A percentile compares a stretch with the other conserved stretches of the same genome.
phyloP scores from a whole-genome alignment of 2,888 invertebrate species.

The Phlogophora meticulosa region DNA sequence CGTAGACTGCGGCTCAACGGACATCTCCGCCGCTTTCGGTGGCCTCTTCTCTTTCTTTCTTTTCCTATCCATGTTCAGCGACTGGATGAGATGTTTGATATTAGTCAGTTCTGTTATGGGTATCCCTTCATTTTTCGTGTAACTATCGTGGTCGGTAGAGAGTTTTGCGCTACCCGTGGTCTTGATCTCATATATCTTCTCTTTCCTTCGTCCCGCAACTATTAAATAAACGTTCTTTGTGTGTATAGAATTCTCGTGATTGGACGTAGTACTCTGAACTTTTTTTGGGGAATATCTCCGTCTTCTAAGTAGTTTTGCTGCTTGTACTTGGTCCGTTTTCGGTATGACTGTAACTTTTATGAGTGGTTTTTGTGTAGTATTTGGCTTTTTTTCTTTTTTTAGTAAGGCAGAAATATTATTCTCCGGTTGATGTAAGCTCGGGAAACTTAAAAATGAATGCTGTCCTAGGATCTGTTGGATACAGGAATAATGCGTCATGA shows the following conservation, averaged over 20 bases:
- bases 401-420: slow-evolving; percentile 25
- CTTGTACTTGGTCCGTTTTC: slow-evolving; percentile 67
- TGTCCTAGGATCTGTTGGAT: slow-evolving; percentile 70
- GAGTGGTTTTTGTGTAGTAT: slow-evolving; percentile 68
- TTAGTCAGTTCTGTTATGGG: slow-evolving; percentile 65
- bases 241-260: slow-evolving; percentile 74
- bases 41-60: slow-evolving; percentile 69
- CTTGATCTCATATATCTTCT: slow-evolving; percentile 79
- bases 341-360: slow-evolving; percentile 82
- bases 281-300: slow-evolving; percentile 64
- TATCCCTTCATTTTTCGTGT: slow-evolving; percentile 70
- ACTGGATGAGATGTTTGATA: slow-evolving; percentile 72
- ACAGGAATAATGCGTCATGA: not conserved
- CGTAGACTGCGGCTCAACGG: not conserved
- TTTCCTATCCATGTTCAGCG: slow-evolving; percentile 79
- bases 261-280: slow-evolving; percentile 73
- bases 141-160: slow-evolving; percentile 56
- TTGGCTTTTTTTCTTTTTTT: slow-evolving; percentile 23
- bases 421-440: slow-evolving; percentile 52
- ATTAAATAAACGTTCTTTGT: slow-evolving; percentile 75
- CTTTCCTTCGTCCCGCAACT: slow-evolving; percentile 71
- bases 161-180: slow-evolving; percentile 77
- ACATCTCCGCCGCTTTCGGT: slow-evolving; percentile 8
- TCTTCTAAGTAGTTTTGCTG: slow-evolving; percentile 68
- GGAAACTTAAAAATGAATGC: slow-evolving; percentile 67